Conservation (phyloP, 2,888 invertebrate species). For the Emmelina monodactyla region DNA sequence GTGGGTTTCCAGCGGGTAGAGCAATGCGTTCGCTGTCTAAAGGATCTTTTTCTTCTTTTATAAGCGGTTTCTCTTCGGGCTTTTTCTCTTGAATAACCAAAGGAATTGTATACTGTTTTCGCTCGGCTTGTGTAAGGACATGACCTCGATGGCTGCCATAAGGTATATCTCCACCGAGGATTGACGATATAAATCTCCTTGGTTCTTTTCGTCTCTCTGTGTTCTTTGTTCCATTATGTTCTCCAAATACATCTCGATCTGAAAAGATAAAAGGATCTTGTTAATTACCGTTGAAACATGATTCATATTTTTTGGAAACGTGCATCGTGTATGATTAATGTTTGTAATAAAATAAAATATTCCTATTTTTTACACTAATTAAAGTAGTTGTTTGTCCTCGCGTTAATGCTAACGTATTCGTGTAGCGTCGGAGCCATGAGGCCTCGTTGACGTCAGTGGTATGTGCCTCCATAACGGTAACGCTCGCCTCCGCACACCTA, state of each 20-base stretch:
- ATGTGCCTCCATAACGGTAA: constrained; percentile 66
- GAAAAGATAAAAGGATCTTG: constrained; percentile 36
- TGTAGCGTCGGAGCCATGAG: constrained; percentile 49
- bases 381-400: constrained; percentile 35
- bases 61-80: constrained; percentile 54
- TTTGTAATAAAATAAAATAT: too few relatives aligned
- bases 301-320: too few relatives aligned
- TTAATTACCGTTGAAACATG: too few relatives aligned
- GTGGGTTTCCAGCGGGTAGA: constrained; percentile 56
- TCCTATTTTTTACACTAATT: too few relatives aligned
- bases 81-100: constrained; percentile 66
- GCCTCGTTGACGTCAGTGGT: constrained; percentile 62
- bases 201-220: constrained; percentile 56
- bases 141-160: constrained; percentile 80
- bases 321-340: too few relatives aligned
- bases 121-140: constrained; percentile 81
- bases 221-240: constrained; percentile 34
- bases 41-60: constrained; percentile 71
- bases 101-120: constrained; percentile 77
- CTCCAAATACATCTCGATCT: constrained; percentile 63
- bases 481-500: constrained; percentile 50
- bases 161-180: constrained; percentile 81
- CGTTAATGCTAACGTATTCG: constrained; percentile 50
- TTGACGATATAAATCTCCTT: constrained; percentile 78
- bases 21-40: constrained; percentile 71